Conservation (phyloP, 1,140 invertebrate species). For the Trichonephila inaurata region DNA sequence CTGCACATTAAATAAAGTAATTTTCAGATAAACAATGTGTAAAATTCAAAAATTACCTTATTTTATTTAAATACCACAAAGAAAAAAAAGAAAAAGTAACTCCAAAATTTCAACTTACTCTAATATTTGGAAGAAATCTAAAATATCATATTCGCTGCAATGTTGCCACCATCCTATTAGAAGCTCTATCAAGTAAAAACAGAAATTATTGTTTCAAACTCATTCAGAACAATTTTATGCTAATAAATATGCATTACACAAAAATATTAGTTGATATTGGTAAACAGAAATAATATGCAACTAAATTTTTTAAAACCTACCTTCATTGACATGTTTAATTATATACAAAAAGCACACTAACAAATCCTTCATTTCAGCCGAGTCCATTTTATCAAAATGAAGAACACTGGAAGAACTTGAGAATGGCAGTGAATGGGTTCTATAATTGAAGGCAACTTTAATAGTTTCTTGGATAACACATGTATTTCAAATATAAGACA, state of each 20-base stretch:
- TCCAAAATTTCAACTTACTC: conserved; percentile 84
- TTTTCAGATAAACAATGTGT: background rate
- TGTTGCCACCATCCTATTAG: conserved; percentile 95
- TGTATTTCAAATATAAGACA: too few relatives aligned
- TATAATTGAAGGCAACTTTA: background rate
- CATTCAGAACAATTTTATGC: background rate
- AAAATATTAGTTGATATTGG: background rate
- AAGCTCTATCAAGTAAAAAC: conserved; percentile 83
- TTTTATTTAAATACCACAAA: too few relatives aligned
- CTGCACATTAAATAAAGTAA: background rate
- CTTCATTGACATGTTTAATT: conserved; percentile 92
- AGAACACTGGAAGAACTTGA: conserved; percentile 79
- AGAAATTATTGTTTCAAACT: background rate
- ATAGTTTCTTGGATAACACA: too few relatives aligned
- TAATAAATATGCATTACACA: background rate
- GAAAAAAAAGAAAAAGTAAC: background rate
- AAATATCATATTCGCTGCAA: conserved; percentile 87
- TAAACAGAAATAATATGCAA: background rate
- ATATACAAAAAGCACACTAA: conserved; percentile 94
- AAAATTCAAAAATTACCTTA: too few relatives aligned
- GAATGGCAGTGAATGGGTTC: conserved; percentile 78
- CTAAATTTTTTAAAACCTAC: conserved; percentile 76
- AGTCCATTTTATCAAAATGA: conserved; percentile 88
- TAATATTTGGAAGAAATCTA: conserved; percentile 89
- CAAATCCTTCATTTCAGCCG: conserved; percentile 91